Conservation (phyloP, 2,113 vertebrate species). For the Mormyrus lacerda region DNA sequence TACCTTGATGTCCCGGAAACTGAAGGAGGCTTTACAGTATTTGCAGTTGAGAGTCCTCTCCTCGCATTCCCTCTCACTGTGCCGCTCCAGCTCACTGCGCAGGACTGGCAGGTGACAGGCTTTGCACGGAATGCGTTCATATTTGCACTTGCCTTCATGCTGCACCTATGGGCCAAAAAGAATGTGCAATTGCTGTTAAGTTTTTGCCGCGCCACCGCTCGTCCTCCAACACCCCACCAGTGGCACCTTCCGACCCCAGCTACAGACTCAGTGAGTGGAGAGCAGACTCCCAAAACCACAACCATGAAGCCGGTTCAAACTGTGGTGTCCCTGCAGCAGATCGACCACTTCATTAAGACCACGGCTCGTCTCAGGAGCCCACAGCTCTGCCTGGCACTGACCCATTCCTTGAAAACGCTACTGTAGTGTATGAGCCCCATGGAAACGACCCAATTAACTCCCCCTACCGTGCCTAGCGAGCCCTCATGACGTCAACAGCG, state of each 20-base stretch:
- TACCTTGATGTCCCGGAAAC: constrained; percentile 59
- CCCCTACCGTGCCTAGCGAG: background rate
- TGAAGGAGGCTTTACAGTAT: constrained; percentile 62
- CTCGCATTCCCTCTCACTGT: constrained; percentile 62
- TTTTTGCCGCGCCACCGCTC: background rate
- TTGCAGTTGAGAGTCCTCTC: constrained; percentile 65
- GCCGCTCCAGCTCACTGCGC: constrained; percentile 54
- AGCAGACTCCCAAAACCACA: background rate
- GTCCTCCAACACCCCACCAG: background rate
- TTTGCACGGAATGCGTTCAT: constrained; percentile 50
- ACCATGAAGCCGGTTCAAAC: background rate
- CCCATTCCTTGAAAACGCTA: background rate
- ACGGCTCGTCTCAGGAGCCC: background rate
- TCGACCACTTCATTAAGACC: background rate
- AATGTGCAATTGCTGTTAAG: background rate
- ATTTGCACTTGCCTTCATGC: constrained; percentile 61
- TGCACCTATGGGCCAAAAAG: constrained; percentile 38
- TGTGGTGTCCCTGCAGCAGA: background rate
- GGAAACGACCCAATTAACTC: background rate
- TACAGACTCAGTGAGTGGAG: background rate
- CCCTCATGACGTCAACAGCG: background rate
- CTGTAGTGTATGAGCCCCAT: background rate
- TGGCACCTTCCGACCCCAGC: background rate
- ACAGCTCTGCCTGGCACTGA: background rate
- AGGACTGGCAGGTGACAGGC: constrained; percentile 54